Base-by-base conservation (phyloP, 2,888 invertebrate species). In the Seira sanloemensis region DNA sequence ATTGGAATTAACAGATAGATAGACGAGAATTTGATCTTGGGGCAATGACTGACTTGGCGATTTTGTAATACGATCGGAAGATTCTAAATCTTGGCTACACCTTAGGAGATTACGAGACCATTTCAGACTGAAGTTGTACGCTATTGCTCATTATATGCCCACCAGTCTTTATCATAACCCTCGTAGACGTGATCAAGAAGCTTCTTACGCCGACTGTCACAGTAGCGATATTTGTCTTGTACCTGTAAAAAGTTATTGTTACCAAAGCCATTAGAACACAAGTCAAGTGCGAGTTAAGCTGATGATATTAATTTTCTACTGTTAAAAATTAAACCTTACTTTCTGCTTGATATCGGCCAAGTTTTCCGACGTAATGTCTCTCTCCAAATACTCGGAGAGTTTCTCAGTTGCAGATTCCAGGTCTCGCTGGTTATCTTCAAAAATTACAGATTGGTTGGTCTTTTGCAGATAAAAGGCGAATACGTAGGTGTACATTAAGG, bases 401-500 rank as follows among this genome's bases (percentile, higher is more conserved):
- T 95, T 97, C 93, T 99, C 99, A 50, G 99, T 99, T 90, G 99
- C 98, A 90, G 96, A 96, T 93, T 99, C 99, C 90, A 99, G 93
- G 93, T 99, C 98, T 91, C 96, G 96, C 94, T 99, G 98, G 94
- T 98, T 98, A 92, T 97, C 97, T 91, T 99, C 98, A 92, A 99
- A 99, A 91, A 99, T 98, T 92, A 97, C 96, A 90, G 98, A 97
- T 93, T 99, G 98, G 93, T 99, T 99, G 93, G 97, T 99, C 93
- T 98, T 97, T 92, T 95, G 94, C 91, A 99, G 94, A 92, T 99
- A 99, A 93, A 97, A 99, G 90, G 99, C 99, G 94, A 99, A 99
- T 90, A 98, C 98, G 92, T 99, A 99, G 72, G 99, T 99, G 93
- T 97, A 99, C 98, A 99, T 99, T 79, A 99, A 93, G 19, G 98